Conservation (phyloP, 2,888 invertebrate species). For the Calephelis perditalis region DNA sequence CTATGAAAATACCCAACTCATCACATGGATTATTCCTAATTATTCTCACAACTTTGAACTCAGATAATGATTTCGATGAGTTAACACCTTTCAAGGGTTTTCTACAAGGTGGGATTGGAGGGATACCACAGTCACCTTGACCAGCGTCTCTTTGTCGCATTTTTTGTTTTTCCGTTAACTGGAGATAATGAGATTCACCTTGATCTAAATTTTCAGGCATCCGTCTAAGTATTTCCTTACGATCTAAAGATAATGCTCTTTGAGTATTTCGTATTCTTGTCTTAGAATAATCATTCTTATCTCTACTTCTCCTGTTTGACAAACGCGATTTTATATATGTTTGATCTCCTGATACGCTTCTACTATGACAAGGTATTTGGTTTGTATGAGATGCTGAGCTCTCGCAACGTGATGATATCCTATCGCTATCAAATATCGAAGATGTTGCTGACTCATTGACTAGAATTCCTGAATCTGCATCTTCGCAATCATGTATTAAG, state of each 20-base stretch:
- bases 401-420: constrained; percentile 72
- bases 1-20: constrained; percentile 85
- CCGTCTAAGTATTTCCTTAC: constrained; percentile 72
- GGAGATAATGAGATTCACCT: constrained; percentile 64
- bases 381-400: constrained; percentile 70
- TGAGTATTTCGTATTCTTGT: constrained; percentile 60
- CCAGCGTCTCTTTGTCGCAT: constrained; percentile 66
- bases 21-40: constrained; percentile 75
- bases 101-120: constrained; percentile 70
- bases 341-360: constrained; percentile 73
- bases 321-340: constrained; percentile 54
- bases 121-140: constrained; percentile 61
- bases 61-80: constrained; percentile 49
- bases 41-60: constrained; percentile 76
- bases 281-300: constrained; percentile 53
- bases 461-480: constrained; percentile 86
- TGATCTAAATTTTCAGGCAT: constrained; percentile 64
- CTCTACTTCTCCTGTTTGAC: constrained; percentile 63
- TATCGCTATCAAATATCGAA: constrained; percentile 79
- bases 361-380: constrained; percentile 58
- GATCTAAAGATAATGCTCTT: constrained; percentile 75
- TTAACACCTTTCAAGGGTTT: constrained; percentile 48
- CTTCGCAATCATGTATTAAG: constrained; percentile 80
- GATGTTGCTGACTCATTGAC: constrained; percentile 85
- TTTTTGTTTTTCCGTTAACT: constrained; percentile 70